Percentiles rank a stretch among this genome's conserved stretches.
Evolutionary conservation across 2,113 vertebrate species (phyloP).

Genomic region (Epinephelus moara): DNA sequence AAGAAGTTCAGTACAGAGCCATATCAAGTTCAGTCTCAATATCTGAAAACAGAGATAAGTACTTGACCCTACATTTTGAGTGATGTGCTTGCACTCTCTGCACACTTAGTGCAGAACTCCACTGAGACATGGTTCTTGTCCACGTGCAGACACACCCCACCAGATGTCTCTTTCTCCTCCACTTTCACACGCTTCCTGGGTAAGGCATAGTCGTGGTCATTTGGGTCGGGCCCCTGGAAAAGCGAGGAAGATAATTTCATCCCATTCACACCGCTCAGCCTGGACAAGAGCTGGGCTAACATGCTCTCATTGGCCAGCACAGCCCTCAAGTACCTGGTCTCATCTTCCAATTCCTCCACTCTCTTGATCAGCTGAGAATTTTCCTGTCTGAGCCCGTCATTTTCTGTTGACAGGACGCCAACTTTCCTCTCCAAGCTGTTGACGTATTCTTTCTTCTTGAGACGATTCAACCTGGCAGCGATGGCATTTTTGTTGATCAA

Average conservation of each 20-base stretch:
- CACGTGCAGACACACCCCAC: conserved; percentile 96
- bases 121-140: conserved; percentile 97
- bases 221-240: conserved; percentile 88
- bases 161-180: conserved; percentile 86
- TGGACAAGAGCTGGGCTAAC: conserved; percentile 92
- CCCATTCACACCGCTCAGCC: conserved; percentile 93
- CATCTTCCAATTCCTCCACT: conserved; percentile 93
- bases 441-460: conserved; percentile 96
- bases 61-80: conserved; percentile 99
- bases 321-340: conserved; percentile 94
- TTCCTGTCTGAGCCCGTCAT: conserved; percentile 89
- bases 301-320: conserved; percentile 97
- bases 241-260: conserved; percentile 96
- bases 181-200: conserved; percentile 86
- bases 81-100: conserved; percentile 90
- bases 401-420: conserved; percentile 88
- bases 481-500: conserved; percentile 88
- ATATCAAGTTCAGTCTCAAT: conserved; percentile 80
- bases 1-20: conserved; percentile 70
- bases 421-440: conserved; percentile 90
- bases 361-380: conserved; percentile 89
- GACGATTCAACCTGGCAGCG: conserved; percentile 92
- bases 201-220: conserved; percentile 90
- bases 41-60: conserved; percentile 84
- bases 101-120: conserved; percentile 97